Conservation (phyloP, 2,888 invertebrate species). For the Meghimatium bilineatum region DNA sequence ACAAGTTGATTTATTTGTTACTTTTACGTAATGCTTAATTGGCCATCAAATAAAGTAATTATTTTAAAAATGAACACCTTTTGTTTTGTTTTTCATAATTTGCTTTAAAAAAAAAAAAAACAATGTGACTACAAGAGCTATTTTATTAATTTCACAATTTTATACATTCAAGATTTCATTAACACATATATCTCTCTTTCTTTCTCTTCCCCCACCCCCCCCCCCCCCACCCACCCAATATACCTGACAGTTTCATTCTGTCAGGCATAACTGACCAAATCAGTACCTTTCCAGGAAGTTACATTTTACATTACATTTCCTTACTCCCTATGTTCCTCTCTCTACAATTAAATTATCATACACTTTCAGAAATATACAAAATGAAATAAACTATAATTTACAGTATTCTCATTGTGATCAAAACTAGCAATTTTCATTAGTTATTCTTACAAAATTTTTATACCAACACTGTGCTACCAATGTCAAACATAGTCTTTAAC, state of each 20-base stretch:
- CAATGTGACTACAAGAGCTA: not conserved
- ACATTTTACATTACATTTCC: not conserved
- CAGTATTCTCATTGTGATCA: not conserved
- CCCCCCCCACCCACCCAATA: too few relatives aligned
- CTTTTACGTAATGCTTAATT: not conserved
- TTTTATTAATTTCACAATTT: conserved; percentile 11
- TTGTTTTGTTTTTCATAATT: not conserved
- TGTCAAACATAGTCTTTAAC: too few relatives aligned
- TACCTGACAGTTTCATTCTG: not conserved
- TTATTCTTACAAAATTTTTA: not conserved
- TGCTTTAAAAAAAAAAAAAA: not conserved
- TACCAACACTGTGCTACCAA: too few relatives aligned
- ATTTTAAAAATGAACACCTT: not conserved
- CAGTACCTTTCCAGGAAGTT: not conserved
- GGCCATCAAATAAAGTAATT: not conserved
- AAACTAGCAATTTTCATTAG: not conserved
- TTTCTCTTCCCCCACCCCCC: too few relatives aligned
- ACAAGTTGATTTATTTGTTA: not conserved
- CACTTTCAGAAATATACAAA: not conserved
- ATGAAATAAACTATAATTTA: not conserved
- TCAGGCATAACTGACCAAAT: not conserved
- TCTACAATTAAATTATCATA: not conserved
- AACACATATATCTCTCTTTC: not conserved
- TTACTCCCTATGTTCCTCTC: not conserved
- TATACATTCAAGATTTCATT: not conserved